Evolutionary conservation across 92 coral and sea anemone species (phyloP).

Genomic region (Heliopora coerulea): DNA sequence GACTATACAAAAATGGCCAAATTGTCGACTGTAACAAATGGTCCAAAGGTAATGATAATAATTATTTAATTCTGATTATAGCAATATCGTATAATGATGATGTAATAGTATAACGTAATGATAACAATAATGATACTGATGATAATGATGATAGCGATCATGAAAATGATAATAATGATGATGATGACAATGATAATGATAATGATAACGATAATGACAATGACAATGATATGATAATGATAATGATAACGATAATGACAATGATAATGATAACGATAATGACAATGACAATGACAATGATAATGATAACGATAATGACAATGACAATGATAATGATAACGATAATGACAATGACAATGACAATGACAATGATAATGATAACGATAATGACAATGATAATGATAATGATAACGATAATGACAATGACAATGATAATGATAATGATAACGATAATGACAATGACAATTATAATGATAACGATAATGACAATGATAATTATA

Average conservation of each 20-base stretch:
- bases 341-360: conserved; percentile 7
- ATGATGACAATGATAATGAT: conserved; percentile 10
- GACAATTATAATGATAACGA: background rate
- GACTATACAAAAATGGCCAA: too few relatives aligned
- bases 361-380: background rate
- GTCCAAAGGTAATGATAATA: too few relatives aligned
- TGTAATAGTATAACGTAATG: background rate
- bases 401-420: background rate
- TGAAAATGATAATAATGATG: conserved; percentile 1
- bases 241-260: background rate
- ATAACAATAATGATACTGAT: background rate
- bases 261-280: background rate
- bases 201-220: background rate
- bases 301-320: background rate
- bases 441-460: background rate
- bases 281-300: background rate
- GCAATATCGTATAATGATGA: too few relatives aligned
- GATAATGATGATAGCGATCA: background rate
- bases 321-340: conserved; percentile 3
- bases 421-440: background rate
- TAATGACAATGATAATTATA: background rate
- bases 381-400: background rate
- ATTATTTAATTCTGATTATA: too few relatives aligned
- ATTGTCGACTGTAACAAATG: too few relatives aligned
- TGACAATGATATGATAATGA: background rate